A percentile compares a stretch with the other conserved stretches of the same genome.
phyloP scores from a whole-genome alignment of 2,797 vertebrate species.

The Myripristis jacobus region DNA sequence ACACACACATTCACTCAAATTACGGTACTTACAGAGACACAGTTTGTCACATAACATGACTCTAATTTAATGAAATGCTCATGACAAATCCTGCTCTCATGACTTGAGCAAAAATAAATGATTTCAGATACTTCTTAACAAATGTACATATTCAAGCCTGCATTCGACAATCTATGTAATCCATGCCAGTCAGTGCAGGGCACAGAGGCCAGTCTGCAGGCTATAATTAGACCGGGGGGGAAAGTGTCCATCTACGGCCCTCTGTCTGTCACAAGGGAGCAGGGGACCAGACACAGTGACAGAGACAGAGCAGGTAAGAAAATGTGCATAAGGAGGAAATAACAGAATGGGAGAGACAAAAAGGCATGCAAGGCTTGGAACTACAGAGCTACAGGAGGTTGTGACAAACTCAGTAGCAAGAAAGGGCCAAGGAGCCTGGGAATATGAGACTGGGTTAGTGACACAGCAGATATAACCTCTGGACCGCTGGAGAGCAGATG shows the following conservation, averaged over 20 bases:
- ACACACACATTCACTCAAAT: slow-evolving; percentile 19
- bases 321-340: neutral
- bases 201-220: slow-evolving; percentile 16
- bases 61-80: slow-evolving; percentile 22
- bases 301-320: neutral
- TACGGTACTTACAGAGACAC: slow-evolving; percentile 26
- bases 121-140: slow-evolving; percentile 34
- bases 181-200: slow-evolving; percentile 10
- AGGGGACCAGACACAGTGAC: neutral
- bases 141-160: slow-evolving; percentile 49
- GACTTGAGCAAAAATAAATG: slow-evolving; percentile 32
- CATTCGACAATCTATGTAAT: slow-evolving; percentile 18
- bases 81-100: slow-evolving; percentile 45
- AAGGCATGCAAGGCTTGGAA: too few relatives aligned
- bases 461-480: slow-evolving; percentile 12
- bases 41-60: slow-evolving; percentile 36
- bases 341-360: too few relatives aligned
- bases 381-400: neutral
- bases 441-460: neutral
- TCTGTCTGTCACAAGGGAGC: neutral
- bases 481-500: slow-evolving; percentile 11
- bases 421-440: slow-evolving; percentile 4
- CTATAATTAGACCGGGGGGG: slow-evolving; percentile 60
- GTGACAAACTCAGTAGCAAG: neutral
- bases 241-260: slow-evolving; percentile 56